Evolutionary conservation across 1,140 invertebrate species (phyloP).

Genomic region (Drosophila takahashii): DNA sequence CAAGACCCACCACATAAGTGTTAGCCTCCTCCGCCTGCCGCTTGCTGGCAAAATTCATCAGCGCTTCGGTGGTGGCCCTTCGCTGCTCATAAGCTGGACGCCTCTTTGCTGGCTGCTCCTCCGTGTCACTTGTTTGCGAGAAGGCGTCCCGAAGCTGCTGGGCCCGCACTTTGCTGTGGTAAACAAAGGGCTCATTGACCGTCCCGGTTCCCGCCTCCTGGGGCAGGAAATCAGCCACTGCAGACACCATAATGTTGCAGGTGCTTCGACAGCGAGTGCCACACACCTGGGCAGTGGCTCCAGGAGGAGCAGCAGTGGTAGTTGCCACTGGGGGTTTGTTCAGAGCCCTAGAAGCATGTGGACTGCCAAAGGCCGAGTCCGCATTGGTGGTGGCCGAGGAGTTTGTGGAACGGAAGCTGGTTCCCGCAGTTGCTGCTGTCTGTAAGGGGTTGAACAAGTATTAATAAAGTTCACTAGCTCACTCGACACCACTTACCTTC

Average conservation of each 20-base stretch:
- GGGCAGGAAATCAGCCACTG: constrained; percentile 82
- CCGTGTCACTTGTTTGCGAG: constrained; percentile 80
- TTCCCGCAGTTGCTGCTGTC: constrained; percentile 50
- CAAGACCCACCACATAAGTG: constrained; percentile 66
- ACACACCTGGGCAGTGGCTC: constrained; percentile 57
- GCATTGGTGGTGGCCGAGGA: constrained; percentile 71
- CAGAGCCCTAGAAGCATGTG: constrained; percentile 61
- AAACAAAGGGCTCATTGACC: constrained; percentile 69
- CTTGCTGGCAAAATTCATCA: constrained; percentile 56
- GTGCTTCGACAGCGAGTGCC: constrained; percentile 87
- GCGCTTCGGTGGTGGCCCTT: constrained; percentile 73
- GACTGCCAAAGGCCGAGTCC: constrained; percentile 80
- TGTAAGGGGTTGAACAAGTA: constrained; percentile 13
- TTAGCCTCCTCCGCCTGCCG: constrained; percentile 79
- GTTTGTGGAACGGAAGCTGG: constrained; percentile 81
- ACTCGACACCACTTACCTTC: constrained; percentile 21
- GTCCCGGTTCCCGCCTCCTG: constrained; percentile 18
- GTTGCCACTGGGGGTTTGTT: constrained; percentile 9
- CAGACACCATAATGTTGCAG: constrained; percentile 88
- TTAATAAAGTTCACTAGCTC: too few species aligned
- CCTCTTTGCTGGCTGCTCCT: constrained; percentile 56
- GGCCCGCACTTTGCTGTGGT: constrained; percentile 72
- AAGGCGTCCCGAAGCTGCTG: constrained; percentile 81
- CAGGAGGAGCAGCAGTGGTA: background rate
- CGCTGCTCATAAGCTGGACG: constrained; percentile 70